Conservation (phyloP, 2,888 invertebrate species). For the Callyntrura sp. region DNA sequence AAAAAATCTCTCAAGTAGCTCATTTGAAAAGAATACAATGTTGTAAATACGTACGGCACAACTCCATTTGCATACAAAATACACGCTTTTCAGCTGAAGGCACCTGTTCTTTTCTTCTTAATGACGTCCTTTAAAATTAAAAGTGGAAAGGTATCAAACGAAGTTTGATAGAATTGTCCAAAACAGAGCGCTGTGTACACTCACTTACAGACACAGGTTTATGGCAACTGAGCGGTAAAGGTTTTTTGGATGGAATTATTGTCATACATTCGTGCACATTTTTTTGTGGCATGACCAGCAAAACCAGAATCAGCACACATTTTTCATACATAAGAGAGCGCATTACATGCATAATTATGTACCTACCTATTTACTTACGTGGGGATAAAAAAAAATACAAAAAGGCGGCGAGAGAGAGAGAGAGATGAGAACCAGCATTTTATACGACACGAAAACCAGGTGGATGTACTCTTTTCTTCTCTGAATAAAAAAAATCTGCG, state of each 20-base stretch:
- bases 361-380: constrained; percentile 35
- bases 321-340: constrained; percentile 32
- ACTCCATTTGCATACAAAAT: constrained; percentile 21
- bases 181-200: constrained; percentile 46
- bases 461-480: constrained; percentile 73
- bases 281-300: constrained; percentile 75
- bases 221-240: constrained; percentile 28
- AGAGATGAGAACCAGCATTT: constrained; percentile 40
- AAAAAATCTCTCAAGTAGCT: constrained; percentile 31
- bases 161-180: constrained; percentile 67
- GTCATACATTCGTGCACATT: constrained; percentile 66
- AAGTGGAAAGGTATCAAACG: constrained; percentile 51
- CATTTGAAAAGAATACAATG: neutral
- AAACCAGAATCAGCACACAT: constrained; percentile 76
- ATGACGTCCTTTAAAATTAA: constrained; percentile 55
- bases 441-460: constrained; percentile 66
- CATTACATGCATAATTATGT: constrained; percentile 60
- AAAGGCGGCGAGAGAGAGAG: neutral
- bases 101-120: constrained; percentile 60
- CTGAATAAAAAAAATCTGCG: constrained; percentile 67
- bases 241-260: constrained; percentile 60
- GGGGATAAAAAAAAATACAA: constrained; percentile 5
- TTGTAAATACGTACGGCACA: neutral
- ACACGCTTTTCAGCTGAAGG: constrained; percentile 47
- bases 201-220: neutral